Evolutionary conservation across 2,113 vertebrate genomes (phyloP).

Genomic region (Trachemys scripta): DNA sequence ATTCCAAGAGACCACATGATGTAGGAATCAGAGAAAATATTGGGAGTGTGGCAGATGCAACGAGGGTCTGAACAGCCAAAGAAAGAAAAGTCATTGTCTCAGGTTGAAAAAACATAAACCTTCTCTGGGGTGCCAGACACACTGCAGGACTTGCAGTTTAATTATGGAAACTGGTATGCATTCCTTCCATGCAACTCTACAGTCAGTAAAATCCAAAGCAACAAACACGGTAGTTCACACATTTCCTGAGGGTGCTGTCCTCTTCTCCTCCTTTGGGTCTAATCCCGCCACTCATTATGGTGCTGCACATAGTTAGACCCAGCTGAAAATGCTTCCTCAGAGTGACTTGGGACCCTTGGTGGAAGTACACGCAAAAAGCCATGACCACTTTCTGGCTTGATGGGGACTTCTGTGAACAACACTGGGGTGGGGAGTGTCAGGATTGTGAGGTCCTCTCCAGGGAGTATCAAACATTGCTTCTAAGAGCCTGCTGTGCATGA

Average conservation of each 20-base stretch:
- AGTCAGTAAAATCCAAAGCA: background rate
- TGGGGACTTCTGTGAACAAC: background rate
- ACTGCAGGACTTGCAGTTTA: background rate
- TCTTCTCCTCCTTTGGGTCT: background rate
- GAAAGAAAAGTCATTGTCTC: background rate
- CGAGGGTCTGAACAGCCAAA: background rate
- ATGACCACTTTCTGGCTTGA: background rate
- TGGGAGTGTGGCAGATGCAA: background rate
- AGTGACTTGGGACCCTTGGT: background rate
- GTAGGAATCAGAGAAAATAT: background rate
- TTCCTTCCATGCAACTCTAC: background rate
- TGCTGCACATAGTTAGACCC: background rate
- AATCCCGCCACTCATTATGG: background rate
- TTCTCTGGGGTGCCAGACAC: background rate
- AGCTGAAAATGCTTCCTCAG: background rate
- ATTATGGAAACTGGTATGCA: background rate
- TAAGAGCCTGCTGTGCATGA: background rate
- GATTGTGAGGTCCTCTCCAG: fast-evolving
- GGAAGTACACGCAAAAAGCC: background rate
- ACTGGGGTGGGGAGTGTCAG: background rate
- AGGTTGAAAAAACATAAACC: background rate
- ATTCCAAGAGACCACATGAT: background rate
- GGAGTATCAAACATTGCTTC: background rate
- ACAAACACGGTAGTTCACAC: background rate
- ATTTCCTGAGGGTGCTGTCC: background rate